Conservation (phyloP, 2,888 invertebrate genomes). For the Phyllotreta striolata region DNA sequence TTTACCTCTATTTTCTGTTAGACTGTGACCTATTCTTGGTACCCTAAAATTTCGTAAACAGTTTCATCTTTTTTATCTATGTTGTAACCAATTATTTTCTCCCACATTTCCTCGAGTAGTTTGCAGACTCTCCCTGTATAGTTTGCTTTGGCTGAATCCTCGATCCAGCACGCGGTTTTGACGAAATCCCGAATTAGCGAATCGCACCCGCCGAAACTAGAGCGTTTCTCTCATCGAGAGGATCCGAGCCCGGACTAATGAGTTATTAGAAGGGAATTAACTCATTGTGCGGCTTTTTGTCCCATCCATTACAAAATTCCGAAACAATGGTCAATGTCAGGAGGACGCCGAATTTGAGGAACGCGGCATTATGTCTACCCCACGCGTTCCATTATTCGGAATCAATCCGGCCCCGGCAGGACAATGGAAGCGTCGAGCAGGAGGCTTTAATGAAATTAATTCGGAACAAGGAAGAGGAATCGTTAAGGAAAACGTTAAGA, state of each 20-base stretch:
- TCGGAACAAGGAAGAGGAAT: not conserved
- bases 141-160: too few species aligned
- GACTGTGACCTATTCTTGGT: too few species aligned
- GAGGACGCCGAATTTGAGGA: slow-evolving; percentile 12
- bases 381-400: slow-evolving; percentile 2
- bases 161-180: too few species aligned
- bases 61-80: too few species aligned
- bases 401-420: not conserved
- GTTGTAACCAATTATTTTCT: too few species aligned
- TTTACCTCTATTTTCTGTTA: too few species aligned
- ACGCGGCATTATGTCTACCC: not conserved
- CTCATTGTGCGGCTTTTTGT: slow-evolving; percentile 18
- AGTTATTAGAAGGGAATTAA: slow-evolving; percentile 21
- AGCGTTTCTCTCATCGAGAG: not conserved
- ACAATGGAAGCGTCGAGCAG: slow-evolving; percentile 5
- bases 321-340: slow-evolving; percentile 16
- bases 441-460: not conserved
- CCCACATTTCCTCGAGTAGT: too few species aligned
- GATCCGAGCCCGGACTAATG: slow-evolving; percentile 8
- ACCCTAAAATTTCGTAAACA: too few species aligned
- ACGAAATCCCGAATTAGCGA: not conserved
- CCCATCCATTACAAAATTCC: slow-evolving; percentile 12
- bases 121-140: too few species aligned
- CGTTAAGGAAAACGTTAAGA: too few species aligned
- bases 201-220: not conserved